Evolutionary conservation across 2,797 vertebrate species (phyloP).

Genomic region (Melanotaenia trifasciata): DNA sequence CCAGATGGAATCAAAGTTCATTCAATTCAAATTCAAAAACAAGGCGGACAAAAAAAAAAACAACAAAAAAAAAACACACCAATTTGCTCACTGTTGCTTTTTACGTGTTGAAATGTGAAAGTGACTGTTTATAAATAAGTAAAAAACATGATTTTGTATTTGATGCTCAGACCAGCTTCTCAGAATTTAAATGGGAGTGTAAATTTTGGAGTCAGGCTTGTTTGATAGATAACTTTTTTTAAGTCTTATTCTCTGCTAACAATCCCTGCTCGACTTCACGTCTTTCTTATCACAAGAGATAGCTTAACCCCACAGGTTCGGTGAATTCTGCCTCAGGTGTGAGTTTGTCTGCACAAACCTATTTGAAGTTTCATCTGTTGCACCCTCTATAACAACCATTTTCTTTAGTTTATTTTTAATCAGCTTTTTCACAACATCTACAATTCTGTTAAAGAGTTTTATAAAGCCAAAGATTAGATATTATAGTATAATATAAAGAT

Average conservation of each 20-base stretch:
- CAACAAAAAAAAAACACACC: constrained; percentile 18
- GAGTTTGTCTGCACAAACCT: constrained; percentile 20
- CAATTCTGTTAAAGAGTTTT: background rate
- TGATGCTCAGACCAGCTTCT: constrained; percentile 11
- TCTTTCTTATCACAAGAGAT: constrained; percentile 52
- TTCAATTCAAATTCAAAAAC: constrained; percentile 32
- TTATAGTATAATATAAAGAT: too few relatives aligned
- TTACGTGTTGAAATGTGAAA: background rate
- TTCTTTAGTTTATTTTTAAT: background rate
- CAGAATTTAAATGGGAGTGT: constrained; percentile 16
- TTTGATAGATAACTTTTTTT: constrained; percentile 46
- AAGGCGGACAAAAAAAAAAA: constrained; percentile 1
- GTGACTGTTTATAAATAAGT: constrained; percentile 1
- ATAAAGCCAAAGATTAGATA: background rate
- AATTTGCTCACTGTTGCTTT: constrained; percentile 8
- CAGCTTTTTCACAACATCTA: background rate
- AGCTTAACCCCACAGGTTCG: constrained; percentile 14
- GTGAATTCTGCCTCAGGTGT: constrained; percentile 27
- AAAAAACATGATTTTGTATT: constrained; percentile 1
- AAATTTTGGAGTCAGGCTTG: constrained; percentile 17
- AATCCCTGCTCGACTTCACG: constrained; percentile 27
- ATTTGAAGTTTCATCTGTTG: constrained; percentile 21
- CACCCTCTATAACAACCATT: background rate
- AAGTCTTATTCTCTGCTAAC: constrained; percentile 44
- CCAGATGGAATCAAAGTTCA: constrained; percentile 65